Base-by-base conservation (phyloP, 2,113 vertebrate genomes). In the Rhadina sibilatrix region DNA sequence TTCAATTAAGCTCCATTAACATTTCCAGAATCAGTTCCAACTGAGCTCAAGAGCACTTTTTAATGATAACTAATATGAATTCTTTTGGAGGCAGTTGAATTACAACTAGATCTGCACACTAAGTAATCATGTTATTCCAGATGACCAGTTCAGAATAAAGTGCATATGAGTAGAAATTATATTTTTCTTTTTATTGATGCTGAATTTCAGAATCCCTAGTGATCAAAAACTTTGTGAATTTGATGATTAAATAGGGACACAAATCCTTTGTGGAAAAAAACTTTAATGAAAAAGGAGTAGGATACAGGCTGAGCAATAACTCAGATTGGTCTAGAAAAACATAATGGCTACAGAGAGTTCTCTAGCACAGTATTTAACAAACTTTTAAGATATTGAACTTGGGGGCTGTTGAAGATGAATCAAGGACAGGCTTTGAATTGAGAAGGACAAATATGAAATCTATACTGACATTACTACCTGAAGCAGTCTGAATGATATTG, bases 141-240 rank as follows among this genome's bases (percentile, higher is more conserved):
- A 52, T 15, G 8, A 44, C 9, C 44, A 61, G 25, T 9, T 6
- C 52, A 82, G n/a, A 82, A 68, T 6, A 46, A 6, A 71, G 8
- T 8, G 23, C 2, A 24, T 18, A 4, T 38, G 42, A 75, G 2
- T 38, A 20, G 40, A 83, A 74, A 42, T 14, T 0, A 3, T n/a
- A 17, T 69, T 46, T 68, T 65, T 49, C 2, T 75, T 61, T 49
- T 77, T 76, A 44, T 33, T 61, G 6, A 61, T 78, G 18, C 3
- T 77, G 35, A 70, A 70, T 66, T 66, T 87, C 60, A 89, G 30
- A 75, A 54, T 78, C 20, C 1, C 4, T 38, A 22, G 11, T 57
- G 30, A 82, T 35, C 15, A 70, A 86, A 86, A 83, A 1, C 35
- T 89, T 75, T 46, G 27, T 46, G 16, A 28, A 50, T 78, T 50